Evolutionary conservation across 2,888 invertebrate genomes (phyloP).

Genomic region (Atethmia centrago): DNA sequence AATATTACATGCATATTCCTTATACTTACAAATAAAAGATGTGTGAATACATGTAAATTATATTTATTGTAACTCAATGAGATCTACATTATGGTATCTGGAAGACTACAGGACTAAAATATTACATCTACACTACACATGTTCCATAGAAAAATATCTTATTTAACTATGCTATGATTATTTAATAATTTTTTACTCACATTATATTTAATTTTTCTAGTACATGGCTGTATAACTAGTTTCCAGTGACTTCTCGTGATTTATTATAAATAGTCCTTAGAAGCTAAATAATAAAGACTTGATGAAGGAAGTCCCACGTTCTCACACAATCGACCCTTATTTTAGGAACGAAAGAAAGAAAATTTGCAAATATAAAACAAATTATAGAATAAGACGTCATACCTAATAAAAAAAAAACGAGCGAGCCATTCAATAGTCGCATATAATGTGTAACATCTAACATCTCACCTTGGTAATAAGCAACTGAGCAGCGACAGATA

Average conservation of each 20-base stretch:
- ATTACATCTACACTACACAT: conserved; percentile 53
- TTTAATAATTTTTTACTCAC: conserved; percentile 43
- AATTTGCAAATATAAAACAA: no score
- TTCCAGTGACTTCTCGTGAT: conserved; percentile 31
- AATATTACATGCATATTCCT: no score
- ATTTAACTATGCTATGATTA: conserved; percentile 48
- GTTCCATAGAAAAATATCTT: conserved; percentile 66
- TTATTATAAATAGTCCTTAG: conserved; percentile 36
- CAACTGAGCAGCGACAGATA: no score
- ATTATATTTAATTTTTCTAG: conserved; percentile 50
- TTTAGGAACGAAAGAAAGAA: no score
- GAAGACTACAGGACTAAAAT: conserved; percentile 79
- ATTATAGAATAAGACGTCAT: no score
- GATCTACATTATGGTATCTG: conserved; percentile 83
- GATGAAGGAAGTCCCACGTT: conserved; percentile 12
- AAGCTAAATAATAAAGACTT: conserved; percentile 37
- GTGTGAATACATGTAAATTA: conserved; percentile 55
- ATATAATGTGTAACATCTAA: no score
- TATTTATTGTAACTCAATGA: conserved; percentile 75
- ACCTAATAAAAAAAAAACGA: no score
- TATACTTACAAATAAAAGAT: conserved; percentile 4
- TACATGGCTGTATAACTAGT: conserved; percentile 43
- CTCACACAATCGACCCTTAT: neutral
- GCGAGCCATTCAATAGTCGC: no score
- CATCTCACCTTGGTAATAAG: no score